A percentile compares a stretch with the other conserved stretches of the same genome.
These are phyloP conservation scores for Drosophila koepferae DNA, from an alignment of 2,888 invertebrate genomes.

Conservation along the genomic window DNA sequence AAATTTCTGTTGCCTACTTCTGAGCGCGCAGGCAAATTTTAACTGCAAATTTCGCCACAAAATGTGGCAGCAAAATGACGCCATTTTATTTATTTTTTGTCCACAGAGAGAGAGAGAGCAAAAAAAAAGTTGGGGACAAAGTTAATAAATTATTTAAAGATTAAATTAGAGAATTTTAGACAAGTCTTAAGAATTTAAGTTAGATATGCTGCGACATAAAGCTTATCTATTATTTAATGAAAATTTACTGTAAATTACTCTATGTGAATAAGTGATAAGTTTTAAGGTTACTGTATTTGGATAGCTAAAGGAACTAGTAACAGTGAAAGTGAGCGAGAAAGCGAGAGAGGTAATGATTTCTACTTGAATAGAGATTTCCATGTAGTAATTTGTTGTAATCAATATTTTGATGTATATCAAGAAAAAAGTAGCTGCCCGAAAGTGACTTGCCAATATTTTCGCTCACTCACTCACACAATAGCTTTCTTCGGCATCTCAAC, in stretches of 20 bases:
- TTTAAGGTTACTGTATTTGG: neutral
- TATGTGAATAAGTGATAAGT: neutral
- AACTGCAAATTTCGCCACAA: constrained; percentile 38
- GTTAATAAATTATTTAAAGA: constrained; percentile 21
- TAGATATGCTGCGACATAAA: neutral
- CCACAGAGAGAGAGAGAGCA: constrained; percentile 11
- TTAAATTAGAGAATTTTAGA: constrained; percentile 1
- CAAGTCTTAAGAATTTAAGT: neutral
- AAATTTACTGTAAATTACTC: neutral
- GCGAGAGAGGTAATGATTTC: too few relatives aligned
- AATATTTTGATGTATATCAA: too few relatives aligned
- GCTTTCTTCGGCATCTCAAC: neutral
- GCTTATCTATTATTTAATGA: constrained; percentile 2
- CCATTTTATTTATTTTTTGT: constrained; percentile 29
- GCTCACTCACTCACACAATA: neutral
- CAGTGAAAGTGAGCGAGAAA: neutral
- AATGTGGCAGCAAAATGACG: constrained; percentile 58
- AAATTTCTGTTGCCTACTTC: constrained; percentile 67
- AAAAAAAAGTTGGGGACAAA: neutral
- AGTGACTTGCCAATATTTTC: neutral
- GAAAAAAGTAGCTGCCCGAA: neutral
- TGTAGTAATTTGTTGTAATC: too few relatives aligned
- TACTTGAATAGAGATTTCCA: too few relatives aligned
- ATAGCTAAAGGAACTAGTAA: neutral
- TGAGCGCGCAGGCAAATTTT: constrained; percentile 21